A percentile compares a stretch with the other conserved stretches of the same genome.
phyloP scores from a whole-genome alignment of 2,797 vertebrate genomes.

The Melanotaenia parkinsoni region DNA sequence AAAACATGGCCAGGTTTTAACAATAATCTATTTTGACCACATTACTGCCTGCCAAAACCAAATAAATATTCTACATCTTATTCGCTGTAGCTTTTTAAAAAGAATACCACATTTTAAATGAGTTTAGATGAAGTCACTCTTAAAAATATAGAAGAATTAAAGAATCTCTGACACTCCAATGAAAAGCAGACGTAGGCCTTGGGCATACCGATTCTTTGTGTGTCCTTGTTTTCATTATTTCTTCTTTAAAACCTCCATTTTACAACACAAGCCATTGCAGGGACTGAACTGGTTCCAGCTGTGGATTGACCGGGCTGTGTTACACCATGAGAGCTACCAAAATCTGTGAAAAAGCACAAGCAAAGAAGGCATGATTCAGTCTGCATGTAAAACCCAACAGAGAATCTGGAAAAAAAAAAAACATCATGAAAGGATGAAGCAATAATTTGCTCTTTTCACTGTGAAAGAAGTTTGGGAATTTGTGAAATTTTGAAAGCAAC shows the following conservation, averaged over 20 bases:
- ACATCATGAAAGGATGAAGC: conserved; percentile 6
- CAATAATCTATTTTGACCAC: conserved; percentile 16
- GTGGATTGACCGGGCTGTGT: conserved; percentile 50
- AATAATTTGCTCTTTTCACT: conserved; percentile 17
- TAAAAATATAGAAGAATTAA: conserved; percentile 32
- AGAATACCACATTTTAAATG: conserved; percentile 38
- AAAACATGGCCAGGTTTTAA: conserved; percentile 8
- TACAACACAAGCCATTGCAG: conserved; percentile 73
- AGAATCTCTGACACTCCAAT: conserved; percentile 29
- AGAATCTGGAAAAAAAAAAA: conserved; percentile 18
- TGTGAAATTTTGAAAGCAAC: conserved; percentile 50
- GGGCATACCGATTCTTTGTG: conserved; percentile 87
- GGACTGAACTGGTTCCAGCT: conserved; percentile 67
- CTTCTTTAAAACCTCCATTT: conserved; percentile 79
- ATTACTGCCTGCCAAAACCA: conserved; percentile 18
- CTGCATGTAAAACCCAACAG: conserved; percentile 26
- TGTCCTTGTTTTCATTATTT: conserved; percentile 87
- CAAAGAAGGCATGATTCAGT: conserved; percentile 53
- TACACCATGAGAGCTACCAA: conserved; percentile 59
- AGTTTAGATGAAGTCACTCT: conserved; percentile 25
- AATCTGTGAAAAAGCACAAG: conserved; percentile 73
- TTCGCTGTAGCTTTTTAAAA: conserved; percentile 33
- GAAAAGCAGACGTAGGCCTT: conserved; percentile 30
- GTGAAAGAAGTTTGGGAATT: conserved; percentile 29
- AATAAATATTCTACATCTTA: conserved; percentile 40